Base-by-base conservation (phyloP, 2,113 vertebrate genomes). In the Anarhynchus alexandrinus region DNA sequence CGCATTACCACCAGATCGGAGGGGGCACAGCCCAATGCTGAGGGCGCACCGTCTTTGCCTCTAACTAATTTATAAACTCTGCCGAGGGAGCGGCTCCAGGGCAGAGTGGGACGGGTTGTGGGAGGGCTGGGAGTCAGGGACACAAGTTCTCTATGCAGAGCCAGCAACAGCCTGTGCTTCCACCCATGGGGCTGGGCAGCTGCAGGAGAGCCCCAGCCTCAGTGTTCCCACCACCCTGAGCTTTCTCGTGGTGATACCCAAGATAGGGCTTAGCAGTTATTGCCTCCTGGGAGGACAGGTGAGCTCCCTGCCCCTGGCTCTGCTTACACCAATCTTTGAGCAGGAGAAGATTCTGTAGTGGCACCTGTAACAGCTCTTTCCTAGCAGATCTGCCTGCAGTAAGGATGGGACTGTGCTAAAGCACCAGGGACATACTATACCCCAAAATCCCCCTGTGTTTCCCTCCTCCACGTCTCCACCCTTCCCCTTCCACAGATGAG, bases 31-130 rank as follows among this genome's bases (percentile, higher is more conserved):
- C 21, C 6, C 54, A 25, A 1, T 38, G 34, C 22, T 47, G 22
- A 43, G 5, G 6, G 3, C 29, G 7, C 29, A 16, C 0, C 0
- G 14, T 43, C 34, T 85, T 73, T 34, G 12, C 29, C 25, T 58
- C 36, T 47, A 36, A 47, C 4, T 42, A 15, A 21, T 55, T 86
- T 30, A 23, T 42, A 25, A 52, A 20, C 15, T 36, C 40, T 85
- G 42, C 45, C 1, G 1, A 40, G 29, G 32, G 1, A 52, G 45
- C 14, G 27, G 51, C 21, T 34, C 26, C 2, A 2, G 51, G 45
- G 38, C 51, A 66, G 66, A 62, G 57, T 29, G 32, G 38, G 25
- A 27, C 12, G 40, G 32, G 11, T 36, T 5, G 7, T 57, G 67
- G 69, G 32, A 34, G 19, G 32, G 12, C 38, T 47, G n/a, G 34